These are phyloP conservation scores for Sylvietta virens DNA, from an alignment of 2,113 vertebrate genomes.

Conservation along the genomic window DNA sequence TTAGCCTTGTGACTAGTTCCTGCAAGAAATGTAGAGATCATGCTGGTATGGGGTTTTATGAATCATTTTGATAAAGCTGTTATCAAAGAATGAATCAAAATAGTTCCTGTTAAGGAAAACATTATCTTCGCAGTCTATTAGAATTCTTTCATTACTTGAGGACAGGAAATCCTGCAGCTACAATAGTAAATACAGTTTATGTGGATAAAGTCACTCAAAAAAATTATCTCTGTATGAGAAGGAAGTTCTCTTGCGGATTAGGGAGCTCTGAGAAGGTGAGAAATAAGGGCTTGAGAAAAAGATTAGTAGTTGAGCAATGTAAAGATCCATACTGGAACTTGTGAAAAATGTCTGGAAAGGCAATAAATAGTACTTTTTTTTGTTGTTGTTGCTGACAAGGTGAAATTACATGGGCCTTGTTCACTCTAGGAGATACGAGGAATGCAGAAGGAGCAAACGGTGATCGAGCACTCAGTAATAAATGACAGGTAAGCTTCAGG, in stretches of 20 bases:
- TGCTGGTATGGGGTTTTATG: background rate
- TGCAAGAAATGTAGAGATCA: background rate
- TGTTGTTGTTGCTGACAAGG: background rate
- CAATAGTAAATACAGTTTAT: slow-evolving; percentile 10
- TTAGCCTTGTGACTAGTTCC: background rate
- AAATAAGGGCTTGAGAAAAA: background rate
- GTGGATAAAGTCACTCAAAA: slow-evolving; percentile 5
- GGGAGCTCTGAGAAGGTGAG: background rate
- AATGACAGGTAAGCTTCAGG: slow-evolving; percentile 52
- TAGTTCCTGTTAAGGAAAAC: slow-evolving; percentile 1
- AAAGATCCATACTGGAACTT: background rate
- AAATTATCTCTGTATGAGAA: background rate
- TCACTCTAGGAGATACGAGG: background rate
- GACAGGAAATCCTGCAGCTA: background rate
- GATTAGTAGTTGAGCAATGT: background rate
- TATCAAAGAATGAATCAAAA: slow-evolving; percentile 33
- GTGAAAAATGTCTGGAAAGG: background rate
- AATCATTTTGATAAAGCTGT: background rate
- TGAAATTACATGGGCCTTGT: background rate
- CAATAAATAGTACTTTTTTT: background rate
- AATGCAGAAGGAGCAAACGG: background rate
- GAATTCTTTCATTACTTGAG: slow-evolving; percentile 13
- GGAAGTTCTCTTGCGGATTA: background rate
- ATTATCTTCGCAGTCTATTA: background rate
- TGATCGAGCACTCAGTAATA: background rate